Evolutionary conservation across 2,888 invertebrate species (phyloP).

Genomic region (Ophion slaviceki): DNA sequence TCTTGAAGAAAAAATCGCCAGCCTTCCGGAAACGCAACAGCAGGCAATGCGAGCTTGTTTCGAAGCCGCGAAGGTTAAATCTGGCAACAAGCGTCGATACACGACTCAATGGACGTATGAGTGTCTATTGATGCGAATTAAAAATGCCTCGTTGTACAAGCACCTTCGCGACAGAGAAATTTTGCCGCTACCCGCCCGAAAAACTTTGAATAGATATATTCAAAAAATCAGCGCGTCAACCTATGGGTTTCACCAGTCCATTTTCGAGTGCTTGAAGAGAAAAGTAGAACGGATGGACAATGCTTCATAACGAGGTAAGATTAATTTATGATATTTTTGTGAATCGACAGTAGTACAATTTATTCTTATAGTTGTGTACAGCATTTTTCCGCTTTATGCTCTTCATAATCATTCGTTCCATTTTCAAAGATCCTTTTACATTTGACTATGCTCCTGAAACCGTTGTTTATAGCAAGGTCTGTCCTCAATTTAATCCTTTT

Average conservation of each 20-base stretch:
- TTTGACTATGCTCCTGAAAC: neutral
- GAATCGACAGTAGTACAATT: too few species aligned
- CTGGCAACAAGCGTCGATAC: neutral
- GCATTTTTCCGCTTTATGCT: neutral
- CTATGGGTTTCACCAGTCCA: neutral
- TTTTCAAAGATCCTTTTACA: too few species aligned
- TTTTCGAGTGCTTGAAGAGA: neutral
- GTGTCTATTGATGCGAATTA: too few species aligned
- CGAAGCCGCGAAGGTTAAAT: neutral
- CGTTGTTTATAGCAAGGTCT: neutral
- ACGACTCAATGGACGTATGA: neutral
- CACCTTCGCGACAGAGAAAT: too few species aligned
- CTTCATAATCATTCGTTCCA: too few species aligned
- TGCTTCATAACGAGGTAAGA: neutral
- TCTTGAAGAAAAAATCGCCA: neutral
- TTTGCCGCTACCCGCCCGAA: too few species aligned
- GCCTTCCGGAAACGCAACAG: neutral
- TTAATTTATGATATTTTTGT: neutral
- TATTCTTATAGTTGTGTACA: neutral
- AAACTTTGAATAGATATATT: neutral
- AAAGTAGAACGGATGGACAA: neutral
- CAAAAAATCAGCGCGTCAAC: neutral
- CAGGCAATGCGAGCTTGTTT: neutral
- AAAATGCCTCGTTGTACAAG: too few species aligned
- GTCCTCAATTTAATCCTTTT: too few species aligned